A percentile compares a stretch with the other conserved stretches of the same genome.
Evolutionary conservation across 2,888 invertebrate genomes (phyloP).

Genomic region (Gymnoscelis rufifasciata): DNA sequence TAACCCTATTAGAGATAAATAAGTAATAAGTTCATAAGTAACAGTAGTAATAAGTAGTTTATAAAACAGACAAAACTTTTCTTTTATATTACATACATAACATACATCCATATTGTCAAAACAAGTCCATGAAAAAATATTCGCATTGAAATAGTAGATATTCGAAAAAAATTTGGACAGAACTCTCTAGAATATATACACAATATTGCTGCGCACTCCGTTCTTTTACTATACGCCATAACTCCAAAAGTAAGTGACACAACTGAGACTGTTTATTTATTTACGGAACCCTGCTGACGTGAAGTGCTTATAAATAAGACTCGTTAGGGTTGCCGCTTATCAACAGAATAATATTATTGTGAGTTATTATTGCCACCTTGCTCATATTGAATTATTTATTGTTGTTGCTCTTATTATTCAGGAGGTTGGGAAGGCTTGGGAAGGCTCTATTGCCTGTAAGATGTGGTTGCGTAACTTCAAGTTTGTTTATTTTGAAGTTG

Average conservation of each 20-base stretch:
- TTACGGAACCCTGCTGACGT: slow-evolving; percentile 41
- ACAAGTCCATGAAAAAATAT: too few relatives aligned
- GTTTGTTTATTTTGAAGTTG: neutral
- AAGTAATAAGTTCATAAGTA: too few relatives aligned
- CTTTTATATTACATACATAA: too few relatives aligned
- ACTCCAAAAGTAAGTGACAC: slow-evolving; percentile 35
- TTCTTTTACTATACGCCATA: slow-evolving; percentile 16
- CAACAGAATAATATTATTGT: slow-evolving; percentile 30
- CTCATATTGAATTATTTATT: slow-evolving; percentile 30
- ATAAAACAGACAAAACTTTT: too few relatives aligned
- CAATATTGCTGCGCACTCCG: neutral
- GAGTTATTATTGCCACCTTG: slow-evolving; percentile 30
- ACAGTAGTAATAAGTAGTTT: too few relatives aligned
- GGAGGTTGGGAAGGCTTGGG: slow-evolving; percentile 7
- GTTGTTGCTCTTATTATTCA: slow-evolving; percentile 17
- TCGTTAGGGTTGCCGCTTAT: slow-evolving; percentile 41
- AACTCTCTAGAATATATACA: too few relatives aligned
- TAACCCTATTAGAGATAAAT: too few relatives aligned
- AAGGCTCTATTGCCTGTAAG: neutral
- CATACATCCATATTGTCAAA: too few relatives aligned
- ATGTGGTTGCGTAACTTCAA: neutral
- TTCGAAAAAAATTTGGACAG: too few relatives aligned
- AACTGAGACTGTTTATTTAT: slow-evolving; percentile 44
- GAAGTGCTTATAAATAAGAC: slow-evolving; percentile 52
- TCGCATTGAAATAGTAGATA: too few relatives aligned